These are phyloP conservation scores for Lepidotrigona ventralis DNA, from an alignment of 1,140 invertebrate genomes.

Conservation along the genomic window DNA sequence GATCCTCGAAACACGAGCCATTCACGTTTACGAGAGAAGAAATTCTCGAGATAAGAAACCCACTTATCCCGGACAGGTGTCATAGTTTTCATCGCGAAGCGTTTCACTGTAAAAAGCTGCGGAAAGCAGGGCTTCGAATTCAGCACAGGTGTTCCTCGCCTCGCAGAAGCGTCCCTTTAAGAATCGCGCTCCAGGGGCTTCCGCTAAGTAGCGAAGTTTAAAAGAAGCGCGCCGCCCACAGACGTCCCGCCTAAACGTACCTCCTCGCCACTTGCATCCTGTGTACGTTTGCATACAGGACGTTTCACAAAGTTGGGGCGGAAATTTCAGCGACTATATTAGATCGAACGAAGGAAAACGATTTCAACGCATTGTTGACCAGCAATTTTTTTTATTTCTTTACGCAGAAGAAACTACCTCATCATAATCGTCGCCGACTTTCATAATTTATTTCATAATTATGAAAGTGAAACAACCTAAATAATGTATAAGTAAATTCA, in stretches of 20 bases:
- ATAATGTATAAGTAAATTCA: too few relatives aligned
- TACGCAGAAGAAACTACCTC: too few relatives aligned
- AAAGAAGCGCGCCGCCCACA: not conserved
- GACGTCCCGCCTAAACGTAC: not conserved
- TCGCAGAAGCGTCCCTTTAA: not conserved
- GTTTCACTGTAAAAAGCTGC: not conserved
- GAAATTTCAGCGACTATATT: not conserved
- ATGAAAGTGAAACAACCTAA: too few relatives aligned
- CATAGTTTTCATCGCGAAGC: not conserved
- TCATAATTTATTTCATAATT: too few relatives aligned
- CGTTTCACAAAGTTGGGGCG: not conserved
- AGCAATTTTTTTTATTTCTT: too few relatives aligned
- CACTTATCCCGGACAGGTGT: not conserved
- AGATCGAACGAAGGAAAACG: not conserved
- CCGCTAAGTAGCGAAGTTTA: conserved; percentile 22
- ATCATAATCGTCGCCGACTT: too few relatives aligned
- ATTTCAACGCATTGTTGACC: not conserved
- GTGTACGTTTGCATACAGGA: not conserved
- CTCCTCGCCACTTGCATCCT: too few relatives aligned
- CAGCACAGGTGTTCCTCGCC: not conserved
- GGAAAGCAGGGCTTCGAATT: not conserved
- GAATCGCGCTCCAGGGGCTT: conserved; percentile 15
- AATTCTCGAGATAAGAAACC: not conserved
- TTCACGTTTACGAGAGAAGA: not conserved
- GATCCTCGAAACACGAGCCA: not conserved